Base-by-base conservation (phyloP, 2,888 invertebrate genomes). In the Orthosia cruda region DNA sequence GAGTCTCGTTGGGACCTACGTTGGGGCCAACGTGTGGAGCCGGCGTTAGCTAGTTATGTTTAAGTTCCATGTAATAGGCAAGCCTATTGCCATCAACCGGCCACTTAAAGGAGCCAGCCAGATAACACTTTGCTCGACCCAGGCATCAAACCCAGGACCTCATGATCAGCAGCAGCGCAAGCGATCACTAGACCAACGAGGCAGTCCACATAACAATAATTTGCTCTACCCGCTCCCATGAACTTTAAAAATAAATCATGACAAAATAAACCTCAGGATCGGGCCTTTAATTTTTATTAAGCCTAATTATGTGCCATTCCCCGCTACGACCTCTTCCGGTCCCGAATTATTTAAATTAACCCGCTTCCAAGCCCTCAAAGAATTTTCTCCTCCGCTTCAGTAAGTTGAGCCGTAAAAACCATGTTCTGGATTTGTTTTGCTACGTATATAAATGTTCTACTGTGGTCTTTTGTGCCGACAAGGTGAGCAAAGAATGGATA, bases 261-360 rank as follows among this genome's bases (percentile, higher is more conserved):
- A 69, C 65, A 63, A 81, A 57, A 69, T 69, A 50, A 71, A 70
- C 47, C 55, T 32, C 50, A 26, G 26, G 26, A 26, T 2, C 26
- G 23, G 59, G 4, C 57, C 64, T 72, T 57, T 80, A 77, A 77
- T 81, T 85, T 81, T 81, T 79, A 76, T 81, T 71, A 77, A 80
- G 58, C 55, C 26, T 78, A 83, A 86, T 87, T 85, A 71, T 74
- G 54, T 77, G 54, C 26, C 71, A 68, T 77, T 74, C 62, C 52
- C 57, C 26, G 70, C 54, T 12, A 68, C 69, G 66, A 50, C 72
- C 54, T 68, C 52, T 62, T 57, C 75, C 55, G 57, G 66, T 40
- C 61, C 69, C 71, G 58, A 83, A 84, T 87, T 87, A 85, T 85
- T 88, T 82, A 86, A 84, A 88, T 89, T 82, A 87, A 87, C 87